Evolutionary conservation across 2,888 invertebrate genomes (phyloP).

Genomic region (Agrotis segetum): DNA sequence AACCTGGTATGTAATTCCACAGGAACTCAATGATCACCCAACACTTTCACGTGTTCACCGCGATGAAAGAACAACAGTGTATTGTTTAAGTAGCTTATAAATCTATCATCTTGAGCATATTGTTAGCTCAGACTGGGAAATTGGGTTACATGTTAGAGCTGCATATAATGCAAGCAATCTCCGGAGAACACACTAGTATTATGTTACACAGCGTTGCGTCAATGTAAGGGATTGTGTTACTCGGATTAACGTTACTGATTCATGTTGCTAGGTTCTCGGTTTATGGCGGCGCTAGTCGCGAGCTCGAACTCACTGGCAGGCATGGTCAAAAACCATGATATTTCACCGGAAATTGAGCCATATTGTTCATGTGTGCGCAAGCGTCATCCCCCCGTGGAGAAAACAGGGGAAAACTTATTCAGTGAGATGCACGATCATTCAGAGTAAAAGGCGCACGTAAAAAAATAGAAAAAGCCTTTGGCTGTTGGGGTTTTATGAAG

Average conservation of each 20-base stretch:
- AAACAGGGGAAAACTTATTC: too few species aligned
- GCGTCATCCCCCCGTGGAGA: too few species aligned
- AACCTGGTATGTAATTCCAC: too few species aligned
- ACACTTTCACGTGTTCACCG: not conserved
- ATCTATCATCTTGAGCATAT: constrained; percentile 21
- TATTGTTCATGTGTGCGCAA: too few species aligned
- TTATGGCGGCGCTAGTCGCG: too few species aligned
- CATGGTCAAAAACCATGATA: too few species aligned
- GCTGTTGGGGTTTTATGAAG: too few species aligned
- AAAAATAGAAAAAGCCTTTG: too few species aligned
- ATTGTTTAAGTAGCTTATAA: not conserved
- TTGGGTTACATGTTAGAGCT: constrained; percentile 9
- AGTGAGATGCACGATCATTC: too few species aligned
- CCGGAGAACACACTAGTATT: constrained; percentile 4
- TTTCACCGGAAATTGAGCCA: too few species aligned
- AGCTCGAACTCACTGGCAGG: too few species aligned
- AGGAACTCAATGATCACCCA: not conserved
- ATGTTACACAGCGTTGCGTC: not conserved
- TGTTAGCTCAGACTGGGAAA: constrained; percentile 12
- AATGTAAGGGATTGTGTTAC: not conserved
- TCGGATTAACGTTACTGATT: not conserved
- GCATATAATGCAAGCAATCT: constrained; percentile 26
- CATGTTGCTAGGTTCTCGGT: not conserved
- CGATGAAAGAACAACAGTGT: constrained; percentile 26
- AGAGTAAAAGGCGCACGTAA: too few species aligned